phyloP scores from a whole-genome alignment of 2,888 invertebrate species.

The Caenorhabditis sp. region DNA sequence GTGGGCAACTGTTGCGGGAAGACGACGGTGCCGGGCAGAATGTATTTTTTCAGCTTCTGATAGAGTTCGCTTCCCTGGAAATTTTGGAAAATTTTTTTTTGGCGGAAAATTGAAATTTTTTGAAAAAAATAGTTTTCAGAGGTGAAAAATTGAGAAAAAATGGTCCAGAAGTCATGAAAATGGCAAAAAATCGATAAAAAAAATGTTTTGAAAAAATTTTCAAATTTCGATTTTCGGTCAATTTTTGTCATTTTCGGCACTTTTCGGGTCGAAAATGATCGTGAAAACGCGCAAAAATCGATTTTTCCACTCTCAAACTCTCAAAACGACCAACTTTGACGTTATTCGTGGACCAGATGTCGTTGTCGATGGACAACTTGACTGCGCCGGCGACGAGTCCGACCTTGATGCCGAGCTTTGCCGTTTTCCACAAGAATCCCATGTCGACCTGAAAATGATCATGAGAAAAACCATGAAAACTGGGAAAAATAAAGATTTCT shows the following conservation, averaged over 20 bases:
- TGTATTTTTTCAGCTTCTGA: constrained; percentile 78
- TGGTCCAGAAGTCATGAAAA: too few relatives aligned
- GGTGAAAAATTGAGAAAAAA: too few relatives aligned
- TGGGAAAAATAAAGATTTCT: not conserved
- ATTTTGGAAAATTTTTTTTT: constrained; percentile 9
- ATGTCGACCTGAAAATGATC: constrained; percentile 43
- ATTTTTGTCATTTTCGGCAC: too few relatives aligned
- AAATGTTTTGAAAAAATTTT: too few relatives aligned
- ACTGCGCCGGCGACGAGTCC: constrained; percentile 80
- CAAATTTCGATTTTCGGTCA: too few relatives aligned
- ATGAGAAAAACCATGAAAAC: not conserved
- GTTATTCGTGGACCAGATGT: constrained; percentile 80
- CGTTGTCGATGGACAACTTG: constrained; percentile 80
- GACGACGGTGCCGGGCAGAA: constrained; percentile 81
- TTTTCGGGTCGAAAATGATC: too few relatives aligned
- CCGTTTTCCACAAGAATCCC: constrained; percentile 67
- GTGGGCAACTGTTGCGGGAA: constrained; percentile 79
- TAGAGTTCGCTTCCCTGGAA: constrained; percentile 76
- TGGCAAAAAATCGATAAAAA: too few relatives aligned
- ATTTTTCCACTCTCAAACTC: not conserved
- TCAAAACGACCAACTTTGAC: constrained; percentile 62
- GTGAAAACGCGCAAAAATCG: not conserved
- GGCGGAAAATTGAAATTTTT: not conserved
- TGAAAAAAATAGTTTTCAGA: not conserved
- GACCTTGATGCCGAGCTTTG: constrained; percentile 76